These are phyloP conservation scores for Ailurus styani DNA, from an alignment of 2,113 vertebrate genomes.

Conservation along the genomic window DNA sequence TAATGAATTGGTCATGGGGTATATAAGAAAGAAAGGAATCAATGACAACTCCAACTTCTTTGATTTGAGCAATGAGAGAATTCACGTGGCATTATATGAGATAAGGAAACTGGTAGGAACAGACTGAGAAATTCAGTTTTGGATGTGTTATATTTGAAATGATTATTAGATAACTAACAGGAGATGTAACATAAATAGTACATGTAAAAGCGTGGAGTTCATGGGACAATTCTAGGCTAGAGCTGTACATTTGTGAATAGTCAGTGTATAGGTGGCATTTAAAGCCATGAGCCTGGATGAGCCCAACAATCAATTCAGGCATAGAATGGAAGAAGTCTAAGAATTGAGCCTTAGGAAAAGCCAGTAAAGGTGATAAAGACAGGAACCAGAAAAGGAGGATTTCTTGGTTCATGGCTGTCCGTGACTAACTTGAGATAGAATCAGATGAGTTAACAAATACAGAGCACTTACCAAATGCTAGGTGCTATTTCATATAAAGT, in stretches of 20 bases:
- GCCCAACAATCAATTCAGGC: neutral
- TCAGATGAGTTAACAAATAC: neutral
- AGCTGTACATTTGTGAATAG: neutral
- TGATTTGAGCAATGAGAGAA: neutral
- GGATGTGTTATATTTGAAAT: neutral
- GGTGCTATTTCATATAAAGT: neutral
- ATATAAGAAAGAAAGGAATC: neutral
- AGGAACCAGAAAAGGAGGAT: neutral
- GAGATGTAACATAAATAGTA: neutral
- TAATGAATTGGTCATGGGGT: neutral
- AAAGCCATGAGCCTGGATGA: neutral
- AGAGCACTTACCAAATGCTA: neutral
- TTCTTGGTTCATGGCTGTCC: neutral
- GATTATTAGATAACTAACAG: neutral
- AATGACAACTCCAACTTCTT: neutral
- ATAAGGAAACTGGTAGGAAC: neutral
- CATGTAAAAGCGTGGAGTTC: neutral
- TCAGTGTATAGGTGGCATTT: neutral
- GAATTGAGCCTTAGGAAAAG: neutral
- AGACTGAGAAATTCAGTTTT: neutral
- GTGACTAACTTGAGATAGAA: neutral
- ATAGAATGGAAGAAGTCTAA: neutral
- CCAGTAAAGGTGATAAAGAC: neutral
- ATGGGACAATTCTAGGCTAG: neutral
- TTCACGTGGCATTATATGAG: neutral